Evolutionary conservation across 2,113 vertebrate genomes (phyloP).

Genomic region (Chaenogobius annularis): DNA sequence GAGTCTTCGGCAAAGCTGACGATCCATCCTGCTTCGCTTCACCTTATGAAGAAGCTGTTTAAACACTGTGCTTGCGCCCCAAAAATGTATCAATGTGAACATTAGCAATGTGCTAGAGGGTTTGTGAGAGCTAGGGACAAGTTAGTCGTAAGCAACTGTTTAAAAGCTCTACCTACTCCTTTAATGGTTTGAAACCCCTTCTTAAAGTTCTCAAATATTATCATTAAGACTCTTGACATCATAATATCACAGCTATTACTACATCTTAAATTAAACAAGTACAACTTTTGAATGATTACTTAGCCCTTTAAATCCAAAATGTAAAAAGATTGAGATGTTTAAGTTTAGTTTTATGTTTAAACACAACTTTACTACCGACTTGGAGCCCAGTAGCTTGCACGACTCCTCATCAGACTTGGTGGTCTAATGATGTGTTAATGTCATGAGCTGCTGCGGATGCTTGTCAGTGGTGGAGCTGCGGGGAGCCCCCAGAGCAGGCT

Average conservation of each 20-base stretch:
- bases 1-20: too few relatives aligned
- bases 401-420: constrained; percentile 45
- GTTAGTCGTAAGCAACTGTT: neutral
- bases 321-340: neutral
- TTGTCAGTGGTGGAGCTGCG: neutral
- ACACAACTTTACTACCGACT: neutral
- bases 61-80: too few relatives aligned
- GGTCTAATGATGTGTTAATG: constrained; percentile 72
- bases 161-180: neutral
- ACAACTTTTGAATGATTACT: neutral
- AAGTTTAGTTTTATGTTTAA: neutral
- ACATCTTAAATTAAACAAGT: neutral
- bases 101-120: too few relatives aligned
- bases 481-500: constrained; percentile 58
- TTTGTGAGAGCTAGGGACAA: neutral
- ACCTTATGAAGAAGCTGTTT: too few relatives aligned
- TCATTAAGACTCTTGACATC: neutral
- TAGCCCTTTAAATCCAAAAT: neutral
- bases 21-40: too few relatives aligned
- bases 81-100: too few relatives aligned
- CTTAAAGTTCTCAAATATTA: neutral
- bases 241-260: neutral
- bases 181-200: neutral
- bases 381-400: constrained; percentile 7
- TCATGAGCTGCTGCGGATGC: constrained; percentile 60